Evolutionary conservation across 92 coral and sea anemone genomes (phyloP), one percentile per base, ranked within the genome.

Genomic region (Metridium senile): DNA sequence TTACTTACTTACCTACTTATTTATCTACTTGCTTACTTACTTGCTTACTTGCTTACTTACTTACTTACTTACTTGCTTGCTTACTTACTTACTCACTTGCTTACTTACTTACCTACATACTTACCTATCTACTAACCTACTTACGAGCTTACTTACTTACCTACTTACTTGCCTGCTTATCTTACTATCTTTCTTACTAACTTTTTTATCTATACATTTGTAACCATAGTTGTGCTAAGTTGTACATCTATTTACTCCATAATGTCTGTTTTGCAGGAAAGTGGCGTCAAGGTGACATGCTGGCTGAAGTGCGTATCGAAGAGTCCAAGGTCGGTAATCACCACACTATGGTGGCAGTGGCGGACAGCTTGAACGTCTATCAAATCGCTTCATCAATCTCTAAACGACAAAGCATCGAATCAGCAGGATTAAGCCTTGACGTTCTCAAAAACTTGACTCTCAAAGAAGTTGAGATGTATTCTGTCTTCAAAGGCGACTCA

Each of bases 281-380:
- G 65, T 91, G 97, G 97, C 81, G 66, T 2, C 93, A 89, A 30
- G 89, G 93, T 17, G 83, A 91, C 81, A 91, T 89, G 93, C 79
- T 88, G 28, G 97, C 97, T 13, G 78, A 83, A 28, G 93, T 91
- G 49, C 74, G 85, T 62, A 91, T 91, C 33, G 93, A 89, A 68
- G 97, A 91, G 46, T 91, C 97, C 2, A 89, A 89, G 68, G 83
- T 91, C n/a, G 97, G 97, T 11, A 87, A 86, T 26, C 97, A 91
- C 54, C 97, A 91, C 82, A 91, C 97, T 10, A 57, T 91, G 85
- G 93, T 91, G 51, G 97, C 97, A 54, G 88, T 91, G 26, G 86
- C 97, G 33, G 86, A 80, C 75, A 71, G 81, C 11, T 51, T 91
- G 11, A 91, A 91, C 80, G 86, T 91, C 16, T 86, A 82, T 74